Base-by-base conservation (phyloP, 1,140 invertebrate genomes). In the Lucilia sericata region DNA sequence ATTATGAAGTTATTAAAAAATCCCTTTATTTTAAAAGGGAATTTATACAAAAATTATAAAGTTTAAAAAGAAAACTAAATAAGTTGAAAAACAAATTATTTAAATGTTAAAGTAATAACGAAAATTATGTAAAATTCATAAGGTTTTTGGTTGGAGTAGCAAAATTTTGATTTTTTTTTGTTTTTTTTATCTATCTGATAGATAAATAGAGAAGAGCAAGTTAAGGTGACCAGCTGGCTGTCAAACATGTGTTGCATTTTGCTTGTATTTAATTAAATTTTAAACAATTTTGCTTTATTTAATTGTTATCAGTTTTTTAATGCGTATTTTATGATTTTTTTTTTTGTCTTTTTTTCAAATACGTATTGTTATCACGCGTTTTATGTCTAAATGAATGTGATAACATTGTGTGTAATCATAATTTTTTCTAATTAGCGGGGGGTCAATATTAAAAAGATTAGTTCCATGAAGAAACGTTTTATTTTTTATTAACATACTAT, bases 261-360 rank as follows among this genome's bases (percentile, higher is more conserved):
- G 14, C 55, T 60, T 17, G 5, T 42, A 5, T 42, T 42, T 42
- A 42, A 42, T 42, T 7, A 7, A 42, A 42, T 42, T 42, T 7
- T 42, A 10, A 42, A 42, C 10, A 8, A 42, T 14, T 55, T 55
- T 55, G 13, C 12, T 21, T n/a, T 2, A 30, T 30, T 60, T 60
- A 70, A 21, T 70, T 70, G 17, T 70, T 70, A 70, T 70, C 65
- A 70, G 65, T 70, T 70, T 70, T 30, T 12, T 55, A 21, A 70
- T 70, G 19, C 65, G 19, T 70, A 70, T 70, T 70, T 70, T 70
- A 70, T 19, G n/a, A n/a, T n/a, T n/a, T n/a, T 17, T 2, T 2
- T 65, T 65, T n/a, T 4, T 65, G 13, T 9, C 9, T 49, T 49
- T 3, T 30, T 2, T 30, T 30, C 25, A 30, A 30, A 30, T 14